Base-by-base conservation (phyloP, 2,797 vertebrate genomes). In the Urosaurus nigricauda region DNA sequence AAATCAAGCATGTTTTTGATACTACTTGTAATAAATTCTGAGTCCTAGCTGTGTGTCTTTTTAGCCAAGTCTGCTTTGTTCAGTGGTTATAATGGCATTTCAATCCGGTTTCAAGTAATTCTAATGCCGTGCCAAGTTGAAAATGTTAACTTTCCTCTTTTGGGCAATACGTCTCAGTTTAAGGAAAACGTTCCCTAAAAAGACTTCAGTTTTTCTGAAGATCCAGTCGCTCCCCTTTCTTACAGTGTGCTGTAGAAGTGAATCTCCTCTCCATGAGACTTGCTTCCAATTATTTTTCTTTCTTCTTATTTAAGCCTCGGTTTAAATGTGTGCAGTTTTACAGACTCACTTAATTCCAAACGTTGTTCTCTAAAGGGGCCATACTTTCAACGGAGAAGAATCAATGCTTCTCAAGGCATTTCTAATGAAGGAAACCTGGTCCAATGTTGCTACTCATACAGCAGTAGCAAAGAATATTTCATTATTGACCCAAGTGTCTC, bases 401-500 rank as follows among this genome's bases (percentile, higher is more conserved):
- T 85, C 89, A 90, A 93, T 92, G 89, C 81, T 84, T 87, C 17
- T 75, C 89, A 94, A 65, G 70, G 73, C 35, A 13, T 0, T 32
- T 68, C 91, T 88, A 88, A 14, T 89, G 85, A 90, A 88, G n/a
- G 89, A 43, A 84, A 63, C 88, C 82, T 71, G 89, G 92, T 78
- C 88, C 87, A 89, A 86, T 90, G 74, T 63, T 86, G 73, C 60
- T 85, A 90, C 87, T 94, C 91, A 88, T 83, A 90, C 29, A 12
- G 43, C 82, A 51, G 9, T 51, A 91, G 77, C 81, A 89, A 0
- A 0, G 86, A 89, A 85, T 95, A 85, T 93, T 94, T 75, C 43
- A 87, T 93, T 93, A 35, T 93, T 89, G 84, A 90, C 86, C 83
- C 91, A 91, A 82, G 17, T 51, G 51, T 75, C 70, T n/a, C 35